Conservation (phyloP, 1,140 invertebrate species). For the Heliconius melpomene region DNA sequence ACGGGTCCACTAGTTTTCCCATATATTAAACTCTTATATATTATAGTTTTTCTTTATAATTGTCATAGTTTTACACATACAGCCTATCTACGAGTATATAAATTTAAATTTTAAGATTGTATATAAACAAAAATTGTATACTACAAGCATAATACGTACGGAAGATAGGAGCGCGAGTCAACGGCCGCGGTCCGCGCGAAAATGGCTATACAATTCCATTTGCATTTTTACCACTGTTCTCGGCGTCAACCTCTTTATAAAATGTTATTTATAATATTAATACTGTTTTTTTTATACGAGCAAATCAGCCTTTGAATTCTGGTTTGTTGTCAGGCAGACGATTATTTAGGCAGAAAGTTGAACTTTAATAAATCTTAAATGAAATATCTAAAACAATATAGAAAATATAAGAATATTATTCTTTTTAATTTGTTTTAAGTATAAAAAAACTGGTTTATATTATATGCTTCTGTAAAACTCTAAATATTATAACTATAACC, state of each 20-base stretch:
- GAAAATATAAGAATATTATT: neutral
- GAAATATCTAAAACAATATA: neutral
- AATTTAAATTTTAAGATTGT: neutral
- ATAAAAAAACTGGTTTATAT: neutral
- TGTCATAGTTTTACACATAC: too few species aligned
- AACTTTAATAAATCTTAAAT: neutral
- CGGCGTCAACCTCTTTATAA: conserved; percentile 41
- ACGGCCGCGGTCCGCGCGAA: conserved; percentile 54
- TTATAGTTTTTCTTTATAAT: too few species aligned
- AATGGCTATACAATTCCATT: conserved; percentile 67
- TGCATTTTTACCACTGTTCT: conserved; percentile 60
- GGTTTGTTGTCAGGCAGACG: neutral
- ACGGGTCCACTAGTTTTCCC: too few species aligned
- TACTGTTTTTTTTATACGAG: conserved; percentile 12
- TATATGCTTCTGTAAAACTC: too few species aligned
- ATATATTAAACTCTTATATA: too few species aligned
- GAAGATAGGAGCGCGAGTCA: conserved; percentile 55
- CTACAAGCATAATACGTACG: neutral
- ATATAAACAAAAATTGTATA: neutral
- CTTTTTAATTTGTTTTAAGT: neutral
- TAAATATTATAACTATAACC: neutral
- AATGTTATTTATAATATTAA: conserved; percentile 32
- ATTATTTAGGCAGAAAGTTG: neutral
- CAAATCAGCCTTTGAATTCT: neutral
- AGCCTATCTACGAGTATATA: too few species aligned